A percentile compares a stretch with the other conserved stretches of the same genome.
Conservation (phyloP, 2,797 vertebrate species). For the Sebastes kiyomatsui region DNA sequence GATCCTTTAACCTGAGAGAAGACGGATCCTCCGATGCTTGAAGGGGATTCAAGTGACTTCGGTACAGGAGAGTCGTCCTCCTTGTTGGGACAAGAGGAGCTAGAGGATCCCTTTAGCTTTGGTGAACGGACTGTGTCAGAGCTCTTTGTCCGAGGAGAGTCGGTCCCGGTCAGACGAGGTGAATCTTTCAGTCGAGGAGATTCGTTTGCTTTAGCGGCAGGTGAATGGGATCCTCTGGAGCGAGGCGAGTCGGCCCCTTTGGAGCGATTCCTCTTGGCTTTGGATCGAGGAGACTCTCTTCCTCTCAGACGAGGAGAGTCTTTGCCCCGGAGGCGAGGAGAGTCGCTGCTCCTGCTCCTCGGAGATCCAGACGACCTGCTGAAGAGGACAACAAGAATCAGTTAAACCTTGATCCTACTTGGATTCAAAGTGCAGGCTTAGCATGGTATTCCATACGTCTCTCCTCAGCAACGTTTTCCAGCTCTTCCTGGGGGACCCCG, state of each 20-base stretch:
- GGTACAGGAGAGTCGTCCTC: background rate
- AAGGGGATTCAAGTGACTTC: background rate
- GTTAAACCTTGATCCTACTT: background rate
- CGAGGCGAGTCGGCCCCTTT: constrained; percentile 65
- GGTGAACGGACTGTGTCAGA: background rate
- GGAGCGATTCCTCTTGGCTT: constrained; percentile 70
- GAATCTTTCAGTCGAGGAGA: constrained; percentile 51
- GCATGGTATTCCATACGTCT: too few species aligned
- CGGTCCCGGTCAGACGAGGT: background rate
- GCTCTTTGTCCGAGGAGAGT: constrained; percentile 26
- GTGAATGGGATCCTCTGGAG: constrained; percentile 62
- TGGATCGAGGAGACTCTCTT: constrained; percentile 76
- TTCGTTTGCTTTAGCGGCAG: constrained; percentile 55
- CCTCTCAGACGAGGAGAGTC: constrained; percentile 72
- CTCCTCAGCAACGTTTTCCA: too few species aligned
- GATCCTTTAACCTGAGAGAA: constrained; percentile 30
- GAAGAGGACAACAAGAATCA: background rate
- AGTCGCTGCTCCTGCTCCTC: constrained; percentile 75
- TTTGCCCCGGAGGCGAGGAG: constrained; percentile 65
- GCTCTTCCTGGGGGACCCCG: too few species aligned
- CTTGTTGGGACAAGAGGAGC: background rate
- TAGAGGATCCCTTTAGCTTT: background rate
- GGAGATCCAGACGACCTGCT: constrained; percentile 74
- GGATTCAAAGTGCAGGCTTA: background rate
- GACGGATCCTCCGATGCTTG: background rate